These are phyloP conservation scores for Eurosta solidaginis DNA, from an alignment of 1,140 invertebrate species.

Conservation along the genomic window DNA sequence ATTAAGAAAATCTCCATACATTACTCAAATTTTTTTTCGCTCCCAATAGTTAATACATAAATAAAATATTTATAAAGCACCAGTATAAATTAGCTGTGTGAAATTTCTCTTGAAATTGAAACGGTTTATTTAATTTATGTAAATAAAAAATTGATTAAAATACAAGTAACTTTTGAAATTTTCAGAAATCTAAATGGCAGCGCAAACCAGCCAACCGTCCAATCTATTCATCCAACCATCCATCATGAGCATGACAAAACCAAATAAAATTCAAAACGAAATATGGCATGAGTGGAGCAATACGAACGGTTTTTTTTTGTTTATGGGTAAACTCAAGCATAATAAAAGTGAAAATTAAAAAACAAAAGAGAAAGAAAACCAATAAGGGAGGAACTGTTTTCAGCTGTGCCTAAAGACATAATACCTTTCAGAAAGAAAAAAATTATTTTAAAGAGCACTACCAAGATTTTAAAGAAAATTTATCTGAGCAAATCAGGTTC, in stretches of 20 bases:
- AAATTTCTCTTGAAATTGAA: conserved; percentile 5
- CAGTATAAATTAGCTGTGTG: background rate
- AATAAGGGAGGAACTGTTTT: no score
- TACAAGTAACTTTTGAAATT: conserved; percentile 14
- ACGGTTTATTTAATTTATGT: conserved; percentile 12
- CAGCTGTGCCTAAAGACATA: no score
- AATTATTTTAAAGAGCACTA: no score
- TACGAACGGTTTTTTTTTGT: no score
- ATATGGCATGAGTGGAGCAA: background rate
- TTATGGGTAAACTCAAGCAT: no score
- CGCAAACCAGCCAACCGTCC: no score
- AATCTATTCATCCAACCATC: no score
- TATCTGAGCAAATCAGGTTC: no score
- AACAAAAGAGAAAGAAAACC: no score
- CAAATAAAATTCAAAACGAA: background rate
- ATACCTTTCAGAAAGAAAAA: no score
- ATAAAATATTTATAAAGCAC: background rate
- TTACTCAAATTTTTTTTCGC: background rate
- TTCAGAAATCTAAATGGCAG: background rate
- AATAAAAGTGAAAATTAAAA: no score
- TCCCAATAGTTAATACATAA: background rate
- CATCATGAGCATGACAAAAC: background rate
- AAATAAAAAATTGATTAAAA: conserved; percentile 20
- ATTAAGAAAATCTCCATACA: background rate
- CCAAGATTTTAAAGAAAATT: no score